Evolutionary conservation across 2,113 vertebrate genomes (phyloP), one percentile per base, ranked within the genome.

Genomic region (Coturnix japonica): DNA sequence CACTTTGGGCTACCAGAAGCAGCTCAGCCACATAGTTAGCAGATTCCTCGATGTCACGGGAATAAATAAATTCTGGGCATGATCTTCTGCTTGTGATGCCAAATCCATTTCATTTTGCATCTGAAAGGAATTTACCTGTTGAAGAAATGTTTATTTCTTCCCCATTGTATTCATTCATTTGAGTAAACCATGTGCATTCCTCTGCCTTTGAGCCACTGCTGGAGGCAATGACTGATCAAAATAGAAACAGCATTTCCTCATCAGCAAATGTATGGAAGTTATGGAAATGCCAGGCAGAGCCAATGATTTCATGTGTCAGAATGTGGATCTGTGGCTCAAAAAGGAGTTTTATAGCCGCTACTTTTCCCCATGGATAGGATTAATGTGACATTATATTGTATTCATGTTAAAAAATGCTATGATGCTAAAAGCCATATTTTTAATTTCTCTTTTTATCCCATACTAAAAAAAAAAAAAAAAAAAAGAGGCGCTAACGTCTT

Each of bases 401-500:
- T 67, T 81, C 76, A 7, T 56, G 16, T 87, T 82, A 16, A 77
- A n/a, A 72, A 61, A 6, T 74, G 22, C 21, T 86, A 17, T 65
- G 64, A 20, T 21, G 65, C 47, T 73, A 81, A 53, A 60, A 86
- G 82, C 79, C 51, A 0, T 6, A 67, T 20, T 61, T 83, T 21
- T 63, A 53, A 5, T 26, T 51, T 67, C 9, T 53, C 19, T 60
- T 59, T 76, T 72, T 23, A 39, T 35, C 6, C 28, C 47, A 26
- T 71, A 73, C 65, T 83, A 59, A 79, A 95, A 96, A 96, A 93
- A 47, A 74, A 96, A 96, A 93, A 47, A 74, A 61, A 89, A 41
- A 41, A 41, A 41, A 41, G 61, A 89, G 79, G 56, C 17, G 1
- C 26, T 67, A 89, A 81, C 43, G 89, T 89, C 23, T 73, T 93